phyloP scores from a whole-genome alignment of 2,888 invertebrate genomes.

The Hetaerina titia region DNA sequence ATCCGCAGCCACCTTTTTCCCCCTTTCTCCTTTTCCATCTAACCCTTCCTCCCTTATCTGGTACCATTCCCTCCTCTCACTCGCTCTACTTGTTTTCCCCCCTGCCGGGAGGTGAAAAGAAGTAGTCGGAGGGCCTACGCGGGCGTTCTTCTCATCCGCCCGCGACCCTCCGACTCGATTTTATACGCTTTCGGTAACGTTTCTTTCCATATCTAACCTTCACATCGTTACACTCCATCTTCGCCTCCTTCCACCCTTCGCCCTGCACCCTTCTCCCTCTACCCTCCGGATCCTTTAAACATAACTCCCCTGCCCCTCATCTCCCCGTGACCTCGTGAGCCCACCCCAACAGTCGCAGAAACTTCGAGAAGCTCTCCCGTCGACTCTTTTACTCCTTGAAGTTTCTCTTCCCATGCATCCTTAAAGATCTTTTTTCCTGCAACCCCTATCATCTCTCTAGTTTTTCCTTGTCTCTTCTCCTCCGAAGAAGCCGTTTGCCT shows the following conservation, averaged over 20 bases:
- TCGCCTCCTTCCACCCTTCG: background rate
- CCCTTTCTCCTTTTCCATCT: background rate
- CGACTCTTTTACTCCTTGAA: background rate
- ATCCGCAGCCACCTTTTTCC: background rate
- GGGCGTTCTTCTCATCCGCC: background rate
- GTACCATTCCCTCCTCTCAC: background rate
- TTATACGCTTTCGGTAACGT: background rate
- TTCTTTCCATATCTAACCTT: background rate
- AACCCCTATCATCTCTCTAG: background rate
- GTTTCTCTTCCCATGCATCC: background rate
- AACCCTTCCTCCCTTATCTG: background rate
- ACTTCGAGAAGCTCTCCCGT: background rate
- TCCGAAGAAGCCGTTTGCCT: background rate
- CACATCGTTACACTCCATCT: conserved; percentile 2
- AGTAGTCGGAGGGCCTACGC: background rate
- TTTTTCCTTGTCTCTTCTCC: background rate
- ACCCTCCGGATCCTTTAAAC: background rate
- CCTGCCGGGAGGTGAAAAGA: background rate
- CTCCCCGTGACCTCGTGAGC: background rate
- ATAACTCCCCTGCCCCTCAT: background rate
- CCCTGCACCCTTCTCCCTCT: background rate
- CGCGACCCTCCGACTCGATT: background rate
- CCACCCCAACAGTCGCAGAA: background rate
- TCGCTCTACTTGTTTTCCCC: background rate
- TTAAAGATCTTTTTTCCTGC: background rate